Percentiles rank a stretch among this genome's conserved stretches.
These are phyloP conservation scores for Gracilinanus agilis DNA, from an alignment of 2,113 vertebrate species.

Conservation along the genomic window DNA sequence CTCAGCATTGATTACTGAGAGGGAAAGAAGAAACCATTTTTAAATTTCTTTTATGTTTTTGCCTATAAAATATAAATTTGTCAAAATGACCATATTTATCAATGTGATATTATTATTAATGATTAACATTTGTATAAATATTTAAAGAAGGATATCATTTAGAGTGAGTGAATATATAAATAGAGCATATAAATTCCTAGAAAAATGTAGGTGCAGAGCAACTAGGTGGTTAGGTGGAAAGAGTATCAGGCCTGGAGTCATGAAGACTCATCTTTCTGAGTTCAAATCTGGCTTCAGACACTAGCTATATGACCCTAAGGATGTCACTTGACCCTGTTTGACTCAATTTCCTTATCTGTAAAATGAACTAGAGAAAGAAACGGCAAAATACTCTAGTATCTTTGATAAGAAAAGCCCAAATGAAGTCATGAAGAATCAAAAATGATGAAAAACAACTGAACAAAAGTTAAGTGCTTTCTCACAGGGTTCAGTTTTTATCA, in stretches of 20 bases:
- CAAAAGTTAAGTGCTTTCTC: background rate
- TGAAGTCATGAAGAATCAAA: no score
- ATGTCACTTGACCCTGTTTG: no score
- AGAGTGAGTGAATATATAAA: background rate
- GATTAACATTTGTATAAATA: slow-evolving; percentile 1
- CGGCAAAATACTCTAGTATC: no score
- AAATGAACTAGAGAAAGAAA: no score
- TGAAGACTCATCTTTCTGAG: no score
- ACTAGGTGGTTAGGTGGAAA: no score
- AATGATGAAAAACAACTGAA: no score
- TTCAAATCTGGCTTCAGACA: no score
- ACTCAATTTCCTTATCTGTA: no score
- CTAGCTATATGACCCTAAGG: no score
- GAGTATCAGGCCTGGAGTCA: no score
- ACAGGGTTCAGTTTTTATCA: background rate
- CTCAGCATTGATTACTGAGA: slow-evolving; percentile 2
- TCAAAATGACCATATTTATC: background rate
- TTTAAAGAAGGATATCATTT: slow-evolving; percentile 13
- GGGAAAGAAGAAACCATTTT: background rate
- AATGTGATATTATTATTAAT: background rate
- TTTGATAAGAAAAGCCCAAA: no score
- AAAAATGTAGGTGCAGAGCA: background rate
- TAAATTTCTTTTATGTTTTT: background rate
- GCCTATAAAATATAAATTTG: background rate
- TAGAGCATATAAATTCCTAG: background rate